Base-by-base conservation (phyloP, 2,113 vertebrate genomes). In the Hippolais icterina region DNA sequence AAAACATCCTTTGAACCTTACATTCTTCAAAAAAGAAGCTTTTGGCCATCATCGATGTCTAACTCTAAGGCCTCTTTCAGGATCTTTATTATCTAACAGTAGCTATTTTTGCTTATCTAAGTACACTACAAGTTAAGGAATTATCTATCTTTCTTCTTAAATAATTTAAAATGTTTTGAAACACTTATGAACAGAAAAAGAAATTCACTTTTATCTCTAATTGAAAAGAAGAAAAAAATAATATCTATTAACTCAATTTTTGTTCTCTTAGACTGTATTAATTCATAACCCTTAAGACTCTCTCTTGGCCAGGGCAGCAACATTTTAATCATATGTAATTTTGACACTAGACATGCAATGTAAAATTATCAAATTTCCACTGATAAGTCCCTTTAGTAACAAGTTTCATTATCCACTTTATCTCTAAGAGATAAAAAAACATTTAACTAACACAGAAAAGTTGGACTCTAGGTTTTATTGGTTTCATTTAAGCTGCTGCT, bases 351-450 rank as follows among this genome's bases (percentile, higher is more conserved):
- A 93, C 74, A 69, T n/a, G 29, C 14, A 85, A 66, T 2, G 5
- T 11, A 85, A 87, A 94, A 71, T 64, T 88, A 90, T 90, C 59
- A 94, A 77, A 85, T 31, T 93, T 90, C 18, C 50, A 70, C 23
- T 85, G 70, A 72, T 95, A 93, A 90, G 10, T 83, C 84, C 50
- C 50, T 87, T 93, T 95, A 95, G 81, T 90, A 96, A 74, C 54
- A 90, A 89, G 66, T 96, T 95, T 91, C 78, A 87, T 96, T 97
- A 95, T 77, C 59, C 39, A 77, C 46, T 90, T 93, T 18, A 87
- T 33, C 61, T 71, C 52, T 53, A 76, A 87, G 42, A 96, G 89
- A 91, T 95, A 87, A 91, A 94, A 93, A 25, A 72, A 57, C 59
- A 61, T 94, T 87, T 94, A 85, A 91, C 46, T 94, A 95, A 91